phyloP scores from a whole-genome alignment of 2,113 vertebrate species.

The Cinclus cinclus region DNA sequence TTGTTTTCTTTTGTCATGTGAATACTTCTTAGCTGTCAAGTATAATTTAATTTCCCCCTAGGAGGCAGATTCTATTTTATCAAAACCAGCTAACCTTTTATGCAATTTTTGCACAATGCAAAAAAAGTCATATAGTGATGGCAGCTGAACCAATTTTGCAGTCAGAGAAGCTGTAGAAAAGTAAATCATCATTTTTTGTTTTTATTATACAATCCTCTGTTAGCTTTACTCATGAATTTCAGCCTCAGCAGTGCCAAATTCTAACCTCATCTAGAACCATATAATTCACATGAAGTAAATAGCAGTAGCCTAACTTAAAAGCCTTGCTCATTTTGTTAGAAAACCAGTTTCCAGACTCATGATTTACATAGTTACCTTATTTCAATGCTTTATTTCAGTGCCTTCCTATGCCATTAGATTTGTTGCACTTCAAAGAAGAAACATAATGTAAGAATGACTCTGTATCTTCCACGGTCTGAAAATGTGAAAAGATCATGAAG shows the following conservation, averaged over 20 bases:
- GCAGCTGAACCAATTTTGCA: neutral
- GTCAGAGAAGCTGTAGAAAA: neutral
- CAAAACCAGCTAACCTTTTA: neutral
- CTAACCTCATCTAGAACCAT: neutral
- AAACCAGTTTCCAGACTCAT: neutral
- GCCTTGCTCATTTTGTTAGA: neutral
- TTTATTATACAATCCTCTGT: neutral
- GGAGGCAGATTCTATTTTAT: conserved; percentile 1
- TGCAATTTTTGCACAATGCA: neutral
- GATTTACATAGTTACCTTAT: neutral
- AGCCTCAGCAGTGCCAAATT: neutral
- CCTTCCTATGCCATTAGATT: neutral
- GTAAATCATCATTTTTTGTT: neutral
- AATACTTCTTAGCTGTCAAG: conserved; percentile 6
- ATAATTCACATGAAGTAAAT: neutral
- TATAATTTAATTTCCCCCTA: neutral
- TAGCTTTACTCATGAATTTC: neutral
- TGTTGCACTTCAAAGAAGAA: neutral
- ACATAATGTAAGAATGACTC: neutral
- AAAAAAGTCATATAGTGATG: neutral
- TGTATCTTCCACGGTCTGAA: neutral
- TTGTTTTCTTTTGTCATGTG: neutral
- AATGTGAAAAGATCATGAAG: neutral
- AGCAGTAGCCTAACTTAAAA: neutral
- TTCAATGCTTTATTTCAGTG: neutral